phyloP scores from a whole-genome alignment of 35 echinoderm and acorn worm species.

The Strongylocentrotus purpuratus region DNA sequence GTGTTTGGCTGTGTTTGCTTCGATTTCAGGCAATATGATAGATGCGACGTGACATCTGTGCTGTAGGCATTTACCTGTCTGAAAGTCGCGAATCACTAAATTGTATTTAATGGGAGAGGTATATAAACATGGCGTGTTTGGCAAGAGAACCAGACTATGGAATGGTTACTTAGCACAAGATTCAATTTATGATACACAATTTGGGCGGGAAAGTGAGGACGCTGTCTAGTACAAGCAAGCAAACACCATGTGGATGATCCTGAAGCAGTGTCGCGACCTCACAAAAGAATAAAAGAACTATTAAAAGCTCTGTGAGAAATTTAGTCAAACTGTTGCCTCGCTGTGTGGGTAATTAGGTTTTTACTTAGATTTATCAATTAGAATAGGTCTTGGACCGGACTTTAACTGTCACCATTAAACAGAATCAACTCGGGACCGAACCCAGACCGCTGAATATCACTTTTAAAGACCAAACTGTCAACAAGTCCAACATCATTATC shows the following conservation, averaged over 20 bases:
- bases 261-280: neutral
- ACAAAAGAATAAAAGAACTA: no score
- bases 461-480: no score
- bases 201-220: neutral
- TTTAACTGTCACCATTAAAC: no score
- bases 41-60: neutral
- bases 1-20: neutral
- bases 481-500: no score
- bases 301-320: no score
- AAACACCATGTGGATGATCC: neutral
- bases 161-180: neutral
- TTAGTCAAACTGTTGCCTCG: no score
- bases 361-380: no score
- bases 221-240: neutral
- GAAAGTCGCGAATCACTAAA: neutral
- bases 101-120: neutral
- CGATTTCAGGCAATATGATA: neutral
- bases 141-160: neutral
- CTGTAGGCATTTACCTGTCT: neutral
- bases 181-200: conserved; percentile 19
- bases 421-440: no score
- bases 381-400: no score
- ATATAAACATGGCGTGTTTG: conserved; percentile 3
- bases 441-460: no score
- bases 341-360: no score